Conservation (phyloP, 2,113 vertebrate species). For the Tichodroma muraria region DNA sequence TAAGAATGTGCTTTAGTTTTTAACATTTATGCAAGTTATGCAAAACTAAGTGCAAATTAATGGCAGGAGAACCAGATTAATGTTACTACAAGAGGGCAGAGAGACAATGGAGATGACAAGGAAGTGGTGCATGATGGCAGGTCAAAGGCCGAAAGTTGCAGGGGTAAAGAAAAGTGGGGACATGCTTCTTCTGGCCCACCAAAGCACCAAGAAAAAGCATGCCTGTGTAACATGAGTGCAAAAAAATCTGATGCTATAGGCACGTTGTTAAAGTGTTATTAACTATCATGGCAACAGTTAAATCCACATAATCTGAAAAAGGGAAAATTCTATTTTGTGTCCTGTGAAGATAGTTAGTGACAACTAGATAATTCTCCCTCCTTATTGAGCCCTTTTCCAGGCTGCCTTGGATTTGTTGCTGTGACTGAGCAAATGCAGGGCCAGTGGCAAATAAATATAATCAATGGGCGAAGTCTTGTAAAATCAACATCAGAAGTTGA, state of each 20-base stretch:
- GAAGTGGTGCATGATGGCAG: background rate
- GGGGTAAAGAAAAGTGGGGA: background rate
- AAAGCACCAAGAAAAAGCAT: background rate
- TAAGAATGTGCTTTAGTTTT: background rate
- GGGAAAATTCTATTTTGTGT: background rate
- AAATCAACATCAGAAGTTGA: background rate
- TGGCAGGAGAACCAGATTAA: background rate
- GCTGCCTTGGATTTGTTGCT: background rate
- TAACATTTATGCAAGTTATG: background rate
- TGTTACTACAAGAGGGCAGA: background rate
- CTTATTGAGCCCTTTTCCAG: background rate
- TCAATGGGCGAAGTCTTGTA: background rate
- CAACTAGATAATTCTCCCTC: background rate
- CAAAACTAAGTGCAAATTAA: background rate
- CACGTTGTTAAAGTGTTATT: background rate
- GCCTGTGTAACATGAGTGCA: fast-evolving
- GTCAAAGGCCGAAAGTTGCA: background rate
- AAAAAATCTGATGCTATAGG: background rate
- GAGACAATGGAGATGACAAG: background rate
- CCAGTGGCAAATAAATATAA: background rate
- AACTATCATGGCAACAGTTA: background rate
- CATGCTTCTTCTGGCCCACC: background rate
- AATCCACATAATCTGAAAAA: background rate
- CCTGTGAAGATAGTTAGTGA: background rate
- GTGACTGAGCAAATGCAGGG: background rate